Percentiles rank a stretch among this genome's conserved stretches.
These are phyloP conservation scores for Murina feae DNA, from an alignment of 2,113 vertebrate species.

Conservation along the genomic window DNA sequence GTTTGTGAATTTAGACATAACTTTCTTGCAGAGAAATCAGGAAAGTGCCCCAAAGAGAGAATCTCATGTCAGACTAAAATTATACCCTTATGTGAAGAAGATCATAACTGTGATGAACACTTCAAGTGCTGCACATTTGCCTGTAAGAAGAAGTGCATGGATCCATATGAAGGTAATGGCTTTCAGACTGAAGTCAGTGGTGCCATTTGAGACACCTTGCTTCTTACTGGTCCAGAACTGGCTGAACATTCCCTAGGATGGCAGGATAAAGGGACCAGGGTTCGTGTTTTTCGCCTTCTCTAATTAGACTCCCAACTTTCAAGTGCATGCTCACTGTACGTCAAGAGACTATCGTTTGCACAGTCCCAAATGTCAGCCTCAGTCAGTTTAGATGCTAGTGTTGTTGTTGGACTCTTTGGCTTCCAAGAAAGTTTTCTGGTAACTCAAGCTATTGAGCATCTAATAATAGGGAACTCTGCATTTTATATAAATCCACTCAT, in stretches of 20 bases:
- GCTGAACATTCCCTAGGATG: background rate
- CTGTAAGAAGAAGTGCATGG: conserved; percentile 54
- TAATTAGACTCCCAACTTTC: background rate
- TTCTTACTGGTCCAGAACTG: background rate
- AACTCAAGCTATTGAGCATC: background rate
- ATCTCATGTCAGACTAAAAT: fast-evolving
- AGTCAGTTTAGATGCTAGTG: background rate
- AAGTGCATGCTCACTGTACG: background rate
- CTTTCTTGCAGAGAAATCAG: conserved; percentile 58
- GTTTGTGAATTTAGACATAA: background rate
- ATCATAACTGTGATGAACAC: background rate
- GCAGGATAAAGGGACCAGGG: background rate
- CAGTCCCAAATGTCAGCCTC: background rate
- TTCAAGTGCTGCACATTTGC: conserved; percentile 54
- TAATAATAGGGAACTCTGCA: background rate
- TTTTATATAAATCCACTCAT: background rate
- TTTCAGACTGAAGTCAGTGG: background rate
- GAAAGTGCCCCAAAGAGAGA: conserved; percentile 5
- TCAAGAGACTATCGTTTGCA: background rate
- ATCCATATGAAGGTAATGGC: conserved; percentile 45
- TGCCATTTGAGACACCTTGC: background rate
- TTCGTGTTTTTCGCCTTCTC: background rate
- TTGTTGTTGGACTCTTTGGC: background rate
- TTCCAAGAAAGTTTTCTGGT: background rate
- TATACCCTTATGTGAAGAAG: background rate